These are phyloP conservation scores for Timandra comae DNA, from an alignment of 2,888 invertebrate genomes.

Conservation along the genomic window DNA sequence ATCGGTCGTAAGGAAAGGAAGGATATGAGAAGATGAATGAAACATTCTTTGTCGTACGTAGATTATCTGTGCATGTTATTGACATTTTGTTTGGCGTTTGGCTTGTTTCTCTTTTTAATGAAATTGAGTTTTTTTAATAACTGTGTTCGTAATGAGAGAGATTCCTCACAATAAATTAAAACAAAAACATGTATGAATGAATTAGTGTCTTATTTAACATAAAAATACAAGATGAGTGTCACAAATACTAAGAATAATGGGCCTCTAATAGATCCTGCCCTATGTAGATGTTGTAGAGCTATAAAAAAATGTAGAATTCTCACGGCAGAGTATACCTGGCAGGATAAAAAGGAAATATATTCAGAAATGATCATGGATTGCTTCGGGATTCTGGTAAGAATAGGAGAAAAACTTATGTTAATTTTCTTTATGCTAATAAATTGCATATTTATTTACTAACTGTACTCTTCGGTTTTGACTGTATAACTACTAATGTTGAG, in stretches of 20 bases:
- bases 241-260: slow-evolving; percentile 50
- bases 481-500: too few relatives aligned
- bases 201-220: slow-evolving; percentile 1
- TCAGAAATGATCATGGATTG: slow-evolving; percentile 71
- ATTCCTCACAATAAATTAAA: neutral
- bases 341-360: slow-evolving; percentile 62
- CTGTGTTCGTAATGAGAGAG: too few relatives aligned
- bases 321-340: slow-evolving; percentile 63
- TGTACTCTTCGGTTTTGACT: too few relatives aligned
- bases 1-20: too few relatives aligned
- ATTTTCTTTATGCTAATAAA: too few relatives aligned
- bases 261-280: slow-evolving; percentile 59
- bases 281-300: slow-evolving; percentile 65
- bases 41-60: too few relatives aligned
- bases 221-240: slow-evolving; percentile 40
- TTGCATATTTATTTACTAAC: too few relatives aligned
- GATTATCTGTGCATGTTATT: too few relatives aligned
- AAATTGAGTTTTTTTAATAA: slow-evolving; percentile 3
- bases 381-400: slow-evolving; percentile 56
- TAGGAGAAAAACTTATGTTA: too few relatives aligned
- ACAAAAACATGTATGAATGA: neutral
- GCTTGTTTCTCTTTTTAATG: too few relatives aligned
- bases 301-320: slow-evolving; percentile 68
- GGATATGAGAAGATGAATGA: too few relatives aligned
- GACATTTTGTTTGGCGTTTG: slow-evolving; percentile 12